Evolutionary conservation across 2,113 vertebrate genomes (phyloP), one percentile per base, ranked within the genome.

Genomic region (Onychostruthus taczanowskii): DNA sequence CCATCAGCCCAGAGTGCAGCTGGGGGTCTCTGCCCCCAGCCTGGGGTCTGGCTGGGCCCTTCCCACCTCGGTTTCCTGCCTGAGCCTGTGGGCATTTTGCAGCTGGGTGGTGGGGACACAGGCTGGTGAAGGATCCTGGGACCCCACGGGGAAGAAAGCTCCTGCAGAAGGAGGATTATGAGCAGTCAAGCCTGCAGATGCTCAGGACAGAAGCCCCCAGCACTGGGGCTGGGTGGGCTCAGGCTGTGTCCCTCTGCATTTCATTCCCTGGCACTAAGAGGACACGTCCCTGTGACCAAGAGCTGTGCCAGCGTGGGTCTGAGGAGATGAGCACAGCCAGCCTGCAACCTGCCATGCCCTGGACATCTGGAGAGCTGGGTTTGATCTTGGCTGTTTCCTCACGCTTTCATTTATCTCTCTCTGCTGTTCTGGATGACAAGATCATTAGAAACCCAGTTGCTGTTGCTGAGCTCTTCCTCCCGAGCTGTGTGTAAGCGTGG

Each of bases 381-480:
- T 78, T 89, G 89, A 84, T 94, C 89, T n/a, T 67, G 64, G 10
- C 93, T 70, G 7, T 31, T 89, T 59, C 49, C 92, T 44, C 15
- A 3, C 52, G 39, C 76, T 64, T 35, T 58, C 86, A 55, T 92
- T 89, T 77, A n/a, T 87, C 83, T 93, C n/a, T 30, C 64, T n/a
- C 30, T 28, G 91, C 91, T 64, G 52, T 9, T 87, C 10, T 11
- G 2, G 0, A 20, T 91, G 94, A 92, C 93, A 94, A 72, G 91
- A 89, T 90, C 89, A 68, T 93, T 91, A 92, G 80, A 78, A 91
- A 87, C 18, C 7, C 16, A 2, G 61, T 28, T 61, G 72, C 77
- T 69, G 53, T 13, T 58, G 91, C 96, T 52, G 69, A 87, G 89
- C 94, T 75, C 50, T 93, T 90, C 89, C 93, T 96, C 91, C 79